These are phyloP conservation scores for Acinonyx jubatus DNA, from an alignment of 2,113 vertebrate species.

Conservation along the genomic window DNA sequence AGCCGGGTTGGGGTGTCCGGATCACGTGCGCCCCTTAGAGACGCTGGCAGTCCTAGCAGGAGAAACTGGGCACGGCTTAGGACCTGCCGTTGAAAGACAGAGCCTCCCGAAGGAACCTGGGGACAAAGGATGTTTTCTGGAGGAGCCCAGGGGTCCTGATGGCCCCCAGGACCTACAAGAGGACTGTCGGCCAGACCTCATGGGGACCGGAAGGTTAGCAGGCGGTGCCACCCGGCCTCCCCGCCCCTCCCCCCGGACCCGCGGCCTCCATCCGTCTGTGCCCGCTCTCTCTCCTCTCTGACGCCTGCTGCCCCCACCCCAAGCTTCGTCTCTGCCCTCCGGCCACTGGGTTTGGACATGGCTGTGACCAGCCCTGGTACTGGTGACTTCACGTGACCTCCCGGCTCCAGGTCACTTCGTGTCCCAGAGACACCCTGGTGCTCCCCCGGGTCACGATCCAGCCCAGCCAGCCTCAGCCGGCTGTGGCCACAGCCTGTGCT, in stretches of 20 bases:
- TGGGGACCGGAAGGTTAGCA: neutral
- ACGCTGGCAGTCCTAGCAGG: neutral
- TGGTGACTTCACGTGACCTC: neutral
- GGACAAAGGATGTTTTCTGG: neutral
- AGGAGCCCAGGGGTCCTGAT: neutral
- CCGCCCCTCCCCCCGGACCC: too few species aligned
- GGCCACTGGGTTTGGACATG: neutral
- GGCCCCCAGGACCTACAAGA: accelerated
- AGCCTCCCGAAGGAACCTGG: neutral
- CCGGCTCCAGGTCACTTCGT: accelerated
- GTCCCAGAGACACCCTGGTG: neutral
- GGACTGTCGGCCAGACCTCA: neutral
- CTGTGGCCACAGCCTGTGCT: neutral
- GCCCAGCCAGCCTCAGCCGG: accelerated
- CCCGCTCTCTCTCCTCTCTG: neutral
- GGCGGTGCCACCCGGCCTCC: neutral
- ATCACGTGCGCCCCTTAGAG: too few species aligned
- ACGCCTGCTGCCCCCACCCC: accelerated
- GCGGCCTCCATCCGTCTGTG: neutral
- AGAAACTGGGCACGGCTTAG: too few species aligned
- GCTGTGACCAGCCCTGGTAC: accelerated
- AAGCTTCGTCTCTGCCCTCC: neutral
- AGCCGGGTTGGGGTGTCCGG: neutral
- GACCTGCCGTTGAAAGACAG: too few species aligned
- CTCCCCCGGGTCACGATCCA: accelerated